Percentiles rank a stretch among this genome's conserved stretches.
phyloP scores from a whole-genome alignment of 2,888 invertebrate genomes.

The Orthosia gracilis region DNA sequence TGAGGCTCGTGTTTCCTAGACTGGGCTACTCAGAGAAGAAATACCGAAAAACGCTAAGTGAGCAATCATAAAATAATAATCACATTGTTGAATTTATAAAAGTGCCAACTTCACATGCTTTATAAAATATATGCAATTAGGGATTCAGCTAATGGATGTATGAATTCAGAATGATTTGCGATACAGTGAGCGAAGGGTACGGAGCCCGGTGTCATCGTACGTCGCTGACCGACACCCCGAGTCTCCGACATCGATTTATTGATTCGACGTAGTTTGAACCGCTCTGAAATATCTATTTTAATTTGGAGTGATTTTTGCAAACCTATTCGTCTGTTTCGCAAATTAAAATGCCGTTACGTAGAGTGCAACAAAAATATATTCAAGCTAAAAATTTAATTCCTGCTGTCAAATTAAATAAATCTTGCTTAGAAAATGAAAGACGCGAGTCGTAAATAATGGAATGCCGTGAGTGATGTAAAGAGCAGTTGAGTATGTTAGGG shows the following conservation, averaged over 20 bases:
- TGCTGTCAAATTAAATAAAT: slow-evolving; percentile 14
- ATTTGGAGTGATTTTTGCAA: background rate
- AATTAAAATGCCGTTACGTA: background rate
- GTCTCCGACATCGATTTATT: slow-evolving; percentile 30
- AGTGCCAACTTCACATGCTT: background rate
- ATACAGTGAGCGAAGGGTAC: slow-evolving; percentile 67
- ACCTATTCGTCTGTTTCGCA: background rate
- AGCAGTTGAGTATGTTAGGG: slow-evolving; percentile 57
- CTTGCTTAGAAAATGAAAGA: slow-evolving; percentile 26
- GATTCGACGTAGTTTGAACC: slow-evolving; percentile 3
- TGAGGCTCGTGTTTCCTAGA: no score
- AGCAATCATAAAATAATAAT: background rate
- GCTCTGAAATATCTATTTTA: background rate
- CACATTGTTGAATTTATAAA: slow-evolving; percentile 5
- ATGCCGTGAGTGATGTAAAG: slow-evolving; percentile 42
- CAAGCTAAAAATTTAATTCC: background rate
- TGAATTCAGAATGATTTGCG: slow-evolving; percentile 65
- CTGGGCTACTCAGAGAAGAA: no score
- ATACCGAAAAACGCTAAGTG: no score
- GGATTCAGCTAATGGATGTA: slow-evolving; percentile 47
- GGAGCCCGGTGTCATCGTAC: slow-evolving; percentile 61
- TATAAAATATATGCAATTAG: slow-evolving; percentile 21
- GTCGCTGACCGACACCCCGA: slow-evolving; percentile 57
- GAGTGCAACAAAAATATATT: background rate
- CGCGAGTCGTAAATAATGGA: slow-evolving; percentile 29